Conservation (phyloP, 1,140 invertebrate species). For the Meloidogyne floridensis region DNA sequence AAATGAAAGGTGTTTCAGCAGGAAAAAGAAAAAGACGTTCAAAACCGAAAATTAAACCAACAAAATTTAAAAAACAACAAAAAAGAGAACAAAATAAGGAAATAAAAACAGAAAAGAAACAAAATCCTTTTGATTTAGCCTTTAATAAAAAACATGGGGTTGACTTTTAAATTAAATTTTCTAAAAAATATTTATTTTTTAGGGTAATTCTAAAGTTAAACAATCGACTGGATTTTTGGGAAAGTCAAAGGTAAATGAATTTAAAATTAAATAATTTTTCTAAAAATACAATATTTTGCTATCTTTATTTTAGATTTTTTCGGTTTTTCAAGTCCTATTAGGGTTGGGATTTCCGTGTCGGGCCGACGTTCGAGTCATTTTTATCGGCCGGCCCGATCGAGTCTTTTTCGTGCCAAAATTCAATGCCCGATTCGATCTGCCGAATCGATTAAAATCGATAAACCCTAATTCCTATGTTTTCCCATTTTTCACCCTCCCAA, state of each 20-base stretch:
- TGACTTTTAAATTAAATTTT: background rate
- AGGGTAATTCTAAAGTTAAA: background rate
- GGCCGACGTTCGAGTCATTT: no score
- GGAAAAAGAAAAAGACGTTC: background rate
- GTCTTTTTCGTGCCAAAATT: no score
- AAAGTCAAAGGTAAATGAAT: background rate
- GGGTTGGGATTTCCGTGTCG: no score
- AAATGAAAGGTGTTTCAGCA: background rate
- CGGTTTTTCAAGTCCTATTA: no score
- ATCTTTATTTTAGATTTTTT: no score
- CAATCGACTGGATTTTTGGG: background rate
- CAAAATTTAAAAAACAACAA: background rate
- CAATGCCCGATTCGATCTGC: no score
- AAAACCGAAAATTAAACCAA: background rate
- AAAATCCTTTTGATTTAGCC: background rate
- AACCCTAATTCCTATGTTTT: no score
- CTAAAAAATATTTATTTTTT: background rate
- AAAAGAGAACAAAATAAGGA: background rate
- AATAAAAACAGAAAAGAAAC: background rate
- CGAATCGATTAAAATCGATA: no score
- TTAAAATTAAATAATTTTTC: no score
- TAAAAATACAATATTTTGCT: no score
- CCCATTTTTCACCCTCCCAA: no score
- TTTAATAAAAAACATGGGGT: background rate
- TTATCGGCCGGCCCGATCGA: no score